Evolutionary conservation across 2,888 invertebrate species (phyloP), one percentile per base, ranked within the genome.

Genomic region (Drosophila mimica): DNA sequence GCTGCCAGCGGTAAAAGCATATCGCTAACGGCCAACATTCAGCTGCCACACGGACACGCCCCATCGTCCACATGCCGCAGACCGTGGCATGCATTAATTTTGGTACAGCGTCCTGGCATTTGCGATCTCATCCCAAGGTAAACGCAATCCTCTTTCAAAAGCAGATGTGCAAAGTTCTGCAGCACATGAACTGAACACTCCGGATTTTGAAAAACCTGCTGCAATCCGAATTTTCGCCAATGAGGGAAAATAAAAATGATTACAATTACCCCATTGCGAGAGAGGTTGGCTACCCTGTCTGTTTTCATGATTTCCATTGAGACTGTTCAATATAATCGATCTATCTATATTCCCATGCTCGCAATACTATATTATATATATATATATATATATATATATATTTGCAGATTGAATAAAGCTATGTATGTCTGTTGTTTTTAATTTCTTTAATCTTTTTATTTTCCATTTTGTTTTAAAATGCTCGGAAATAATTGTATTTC

Each of bases 1-100:
- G 67, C 76, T 66, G 73, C 48, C 63, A 70, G 57, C 64, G 74
- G 70, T 85, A 80, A 83, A 83, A 86, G 89, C 87, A 69, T 78
- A 79, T 79, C 66, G 78, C 78, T 75, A 75, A 72, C 68, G 76
- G 76, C 48, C 59, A 69, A 40, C 71, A 61, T 51, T 53, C 70
- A 53, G 49, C 52, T 49, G 54, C 59, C 53, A 43, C 80, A 58
- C 34, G 59, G 57, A 48, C 51, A 64, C 51, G 70, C 76, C 76
- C 48, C 60, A 52, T 46, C 57, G 43, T 51, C 57, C 63, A 68
- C 38, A 56, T 61, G 63, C 56, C 68, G 38, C 54, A 68, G 34
- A 59, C 62, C 62, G 38, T 62, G 69, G 64, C 76, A 79, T 71
- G 66, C 71, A 76, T 68, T 79, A 71, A 79, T 70, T 70, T 70